Base-by-base conservation (phyloP, 1,140 invertebrate genomes). In the Drosophila carrolli region DNA sequence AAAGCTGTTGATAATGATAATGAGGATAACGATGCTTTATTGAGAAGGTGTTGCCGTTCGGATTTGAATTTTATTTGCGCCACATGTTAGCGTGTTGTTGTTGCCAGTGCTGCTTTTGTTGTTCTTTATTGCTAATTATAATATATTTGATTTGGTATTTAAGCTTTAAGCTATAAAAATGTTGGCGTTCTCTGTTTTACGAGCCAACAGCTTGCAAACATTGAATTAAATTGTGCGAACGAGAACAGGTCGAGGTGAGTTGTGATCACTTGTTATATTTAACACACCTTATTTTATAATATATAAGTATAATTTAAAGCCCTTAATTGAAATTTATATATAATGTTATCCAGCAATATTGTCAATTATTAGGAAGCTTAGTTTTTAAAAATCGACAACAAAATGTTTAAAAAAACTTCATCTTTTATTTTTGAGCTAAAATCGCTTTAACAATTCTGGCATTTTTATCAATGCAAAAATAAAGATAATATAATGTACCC, bases 1-100 rank as follows among this genome's bases (percentile, higher is more conserved):
- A 77, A 79, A 86, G 83, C 83, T 88, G 83, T 88, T 88, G 84
- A 83, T 86, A 86, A 88, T 84, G 84, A 89, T 83, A 77, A 88
- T 89, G 84, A 65, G 73, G 76, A 89, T 89, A 89, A 84, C 86
- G 84, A 89, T 89, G 84, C 65, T 89, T 89, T 89, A 89, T 84
- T 84, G 84, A 75, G 81, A 75, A 89, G 84, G 84, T 89, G 84
- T 89, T 89, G 84, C 80, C 68, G 80, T 72, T 83, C 47, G 51
- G 41, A 82, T 68, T 48, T 53, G 29, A 62, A 53, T 82, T 82
- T 82, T 78, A 81, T 83, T 78, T 80, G 60, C 46, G 58, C 47
- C 50, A 56, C 68, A 59, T 78, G 46, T 60, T 59, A 14, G 23
- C 23, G 43, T 65, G 44, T 55, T 70, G 55, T 57, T 59, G 41